phyloP scores from a whole-genome alignment of 2,888 invertebrate species.

The Mactromeris polynyma region DNA sequence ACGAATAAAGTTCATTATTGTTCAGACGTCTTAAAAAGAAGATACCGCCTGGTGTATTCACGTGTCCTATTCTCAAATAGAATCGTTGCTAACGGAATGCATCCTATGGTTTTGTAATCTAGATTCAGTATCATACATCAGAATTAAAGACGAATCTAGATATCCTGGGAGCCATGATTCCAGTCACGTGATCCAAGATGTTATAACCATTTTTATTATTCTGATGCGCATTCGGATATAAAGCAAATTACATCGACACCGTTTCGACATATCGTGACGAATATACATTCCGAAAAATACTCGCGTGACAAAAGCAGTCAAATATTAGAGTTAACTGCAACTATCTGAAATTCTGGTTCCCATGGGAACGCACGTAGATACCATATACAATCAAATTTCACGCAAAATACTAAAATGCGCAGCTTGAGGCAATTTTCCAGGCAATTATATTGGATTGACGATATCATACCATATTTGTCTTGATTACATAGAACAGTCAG shows the following conservation, averaged over 20 bases:
- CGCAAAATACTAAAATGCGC: neutral
- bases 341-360: neutral
- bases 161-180: too few species aligned
- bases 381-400: neutral
- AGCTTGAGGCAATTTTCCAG: neutral
- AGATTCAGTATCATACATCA: too few species aligned
- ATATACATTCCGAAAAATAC: neutral
- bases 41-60: too few species aligned
- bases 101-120: too few species aligned
- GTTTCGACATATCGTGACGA: neutral
- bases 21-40: too few species aligned
- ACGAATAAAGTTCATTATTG: too few species aligned
- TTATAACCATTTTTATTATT: neutral
- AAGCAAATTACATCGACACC: neutral
- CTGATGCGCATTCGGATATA: neutral
- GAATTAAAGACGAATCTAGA: too few species aligned
- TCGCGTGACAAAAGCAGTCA: neutral
- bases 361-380: neutral
- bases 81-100: too few species aligned
- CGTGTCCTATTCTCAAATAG: too few species aligned
- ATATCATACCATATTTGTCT: neutral
- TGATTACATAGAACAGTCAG: neutral
- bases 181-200: neutral
- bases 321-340: neutral
- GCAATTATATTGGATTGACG: too few species aligned